Evolutionary conservation across 2,888 invertebrate species (phyloP).

Genomic region (Lysandra coridon): DNA sequence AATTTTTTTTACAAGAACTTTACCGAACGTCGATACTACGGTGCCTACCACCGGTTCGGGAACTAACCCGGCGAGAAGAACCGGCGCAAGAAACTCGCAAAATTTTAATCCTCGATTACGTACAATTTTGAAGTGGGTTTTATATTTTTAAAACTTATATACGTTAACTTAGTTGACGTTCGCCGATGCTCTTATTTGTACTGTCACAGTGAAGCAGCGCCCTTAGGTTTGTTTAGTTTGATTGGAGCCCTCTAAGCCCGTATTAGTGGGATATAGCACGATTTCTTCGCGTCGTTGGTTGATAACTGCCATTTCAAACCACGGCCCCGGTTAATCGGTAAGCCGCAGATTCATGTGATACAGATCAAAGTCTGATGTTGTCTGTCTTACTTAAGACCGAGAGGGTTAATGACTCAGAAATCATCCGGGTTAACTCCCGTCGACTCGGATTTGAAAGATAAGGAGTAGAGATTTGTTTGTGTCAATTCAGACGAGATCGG

Average conservation of each 20-base stretch:
- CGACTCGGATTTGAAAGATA: conserved; percentile 74
- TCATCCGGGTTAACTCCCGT: conserved; percentile 75
- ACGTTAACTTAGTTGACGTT: too few species aligned
- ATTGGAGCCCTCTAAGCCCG: conserved; percentile 73
- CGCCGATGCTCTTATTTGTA: not conserved
- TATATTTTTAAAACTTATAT: too few species aligned
- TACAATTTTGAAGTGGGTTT: too few species aligned
- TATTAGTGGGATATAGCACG: conserved; percentile 75
- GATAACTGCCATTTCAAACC: conserved; percentile 73
- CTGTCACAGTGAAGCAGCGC: not conserved
- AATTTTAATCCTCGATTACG: too few species aligned
- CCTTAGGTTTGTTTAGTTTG: conserved; percentile 75
- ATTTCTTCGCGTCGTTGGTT: conserved; percentile 74
- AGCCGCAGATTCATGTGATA: conserved; percentile 72
- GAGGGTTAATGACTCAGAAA: conserved; percentile 78
- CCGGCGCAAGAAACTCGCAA: too few species aligned
- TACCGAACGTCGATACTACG: too few species aligned
- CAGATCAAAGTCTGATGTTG: conserved; percentile 77
- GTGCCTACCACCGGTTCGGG: too few species aligned
- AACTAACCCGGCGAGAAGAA: too few species aligned
- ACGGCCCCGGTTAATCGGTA: conserved; percentile 71
- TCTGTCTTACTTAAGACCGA: conserved; percentile 78
- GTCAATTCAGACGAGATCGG: conserved; percentile 49
- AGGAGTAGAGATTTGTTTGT: conserved; percentile 76
- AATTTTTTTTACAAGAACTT: too few species aligned